These are phyloP conservation scores for Pemphredon lugubris DNA, from an alignment of 2,888 invertebrate species.

Conservation along the genomic window DNA sequence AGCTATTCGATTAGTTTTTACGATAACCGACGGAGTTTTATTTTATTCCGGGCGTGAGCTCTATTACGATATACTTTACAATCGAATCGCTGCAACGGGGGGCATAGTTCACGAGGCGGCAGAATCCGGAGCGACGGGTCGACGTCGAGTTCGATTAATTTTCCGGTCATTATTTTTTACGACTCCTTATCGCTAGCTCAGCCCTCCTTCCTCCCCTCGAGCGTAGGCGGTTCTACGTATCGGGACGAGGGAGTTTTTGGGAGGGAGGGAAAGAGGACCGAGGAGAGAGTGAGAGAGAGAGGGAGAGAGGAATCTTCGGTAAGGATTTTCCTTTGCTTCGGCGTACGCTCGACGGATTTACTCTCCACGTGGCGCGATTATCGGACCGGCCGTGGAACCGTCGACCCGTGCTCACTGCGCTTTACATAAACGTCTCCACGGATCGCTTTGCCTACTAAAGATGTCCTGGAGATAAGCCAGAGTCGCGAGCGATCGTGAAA, in stretches of 20 bases:
- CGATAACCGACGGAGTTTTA: constrained; percentile 20
- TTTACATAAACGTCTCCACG: constrained; percentile 76
- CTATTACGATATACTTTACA: constrained; percentile 27
- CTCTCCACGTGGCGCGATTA: constrained; percentile 66
- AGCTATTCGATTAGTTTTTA: constrained; percentile 12
- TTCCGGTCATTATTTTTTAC: constrained; percentile 80
- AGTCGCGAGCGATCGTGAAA: constrained; percentile 9
- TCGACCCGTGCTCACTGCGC: constrained; percentile 46
- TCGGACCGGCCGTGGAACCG: constrained; percentile 59
- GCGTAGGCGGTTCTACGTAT: too few species aligned
- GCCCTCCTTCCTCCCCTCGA: constrained; percentile 35
- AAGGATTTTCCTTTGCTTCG: constrained; percentile 45
- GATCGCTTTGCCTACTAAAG: constrained; percentile 73
- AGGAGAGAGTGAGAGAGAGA: background rate
- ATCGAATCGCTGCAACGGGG: constrained; percentile 36
- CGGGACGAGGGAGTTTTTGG: background rate
- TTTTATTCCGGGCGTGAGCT: background rate
- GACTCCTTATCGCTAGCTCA: constrained; percentile 74
- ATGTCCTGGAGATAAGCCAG: constrained; percentile 69
- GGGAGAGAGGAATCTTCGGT: background rate
- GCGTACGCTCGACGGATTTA: constrained; percentile 19
- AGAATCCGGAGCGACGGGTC: constrained; percentile 75
- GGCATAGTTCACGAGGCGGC: constrained; percentile 70
- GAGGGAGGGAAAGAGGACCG: background rate
- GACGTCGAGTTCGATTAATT: constrained; percentile 79